phyloP scores from a whole-genome alignment of 2,888 invertebrate genomes.

The Conomelus anceps region DNA sequence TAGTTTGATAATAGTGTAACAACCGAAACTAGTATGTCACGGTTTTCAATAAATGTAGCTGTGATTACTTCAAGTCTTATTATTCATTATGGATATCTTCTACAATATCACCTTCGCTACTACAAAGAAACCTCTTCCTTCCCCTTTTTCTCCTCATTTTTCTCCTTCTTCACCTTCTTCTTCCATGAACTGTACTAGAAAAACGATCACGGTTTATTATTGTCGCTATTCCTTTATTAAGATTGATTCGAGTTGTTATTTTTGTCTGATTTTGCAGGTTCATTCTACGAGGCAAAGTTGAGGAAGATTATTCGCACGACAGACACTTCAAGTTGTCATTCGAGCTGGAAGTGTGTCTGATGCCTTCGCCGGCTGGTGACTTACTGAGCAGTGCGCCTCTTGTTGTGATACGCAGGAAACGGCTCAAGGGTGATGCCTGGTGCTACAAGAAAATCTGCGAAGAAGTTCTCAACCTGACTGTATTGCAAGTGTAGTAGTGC shows the following conservation, averaged over 20 bases:
- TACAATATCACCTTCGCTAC: no score
- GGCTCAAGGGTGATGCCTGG: conserved; percentile 72
- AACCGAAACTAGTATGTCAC: no score
- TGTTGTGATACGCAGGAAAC: conserved; percentile 62
- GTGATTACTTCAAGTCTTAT: no score
- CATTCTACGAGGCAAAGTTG: conserved; percentile 57
- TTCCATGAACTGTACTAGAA: background rate
- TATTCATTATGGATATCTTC: no score
- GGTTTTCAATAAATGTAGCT: no score
- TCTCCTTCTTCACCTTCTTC: conserved; percentile 12
- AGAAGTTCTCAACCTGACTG: conserved; percentile 48
- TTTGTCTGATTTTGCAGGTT: conserved; percentile 46
- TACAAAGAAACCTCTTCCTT: no score
- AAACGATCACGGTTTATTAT: background rate
- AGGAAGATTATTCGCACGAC: conserved; percentile 39
- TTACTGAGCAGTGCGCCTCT: conserved; percentile 33
- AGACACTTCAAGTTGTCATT: conserved; percentile 51
- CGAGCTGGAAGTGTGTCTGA: conserved; percentile 60
- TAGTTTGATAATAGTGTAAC: no score
- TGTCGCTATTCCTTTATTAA: background rate
- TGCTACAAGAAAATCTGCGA: conserved; percentile 72
- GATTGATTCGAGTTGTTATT: background rate
- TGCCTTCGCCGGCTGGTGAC: conserved; percentile 43
- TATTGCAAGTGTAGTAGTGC: background rate
- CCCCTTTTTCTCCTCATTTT: no score